phyloP scores from a whole-genome alignment of 2,888 invertebrate genomes.

The Resseliella maxima region DNA sequence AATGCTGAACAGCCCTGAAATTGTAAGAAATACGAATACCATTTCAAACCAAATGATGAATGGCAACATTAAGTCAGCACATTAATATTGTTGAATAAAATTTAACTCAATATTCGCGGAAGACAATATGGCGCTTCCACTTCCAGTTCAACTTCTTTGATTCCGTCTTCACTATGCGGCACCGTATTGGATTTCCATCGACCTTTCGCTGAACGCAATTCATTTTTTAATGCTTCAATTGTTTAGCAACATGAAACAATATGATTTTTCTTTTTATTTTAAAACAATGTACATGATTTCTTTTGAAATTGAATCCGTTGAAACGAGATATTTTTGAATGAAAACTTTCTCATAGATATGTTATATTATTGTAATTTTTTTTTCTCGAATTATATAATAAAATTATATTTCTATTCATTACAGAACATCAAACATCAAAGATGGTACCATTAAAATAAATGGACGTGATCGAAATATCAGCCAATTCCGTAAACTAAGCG shows the following conservation, averaged over 20 bases:
- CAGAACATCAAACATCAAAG: constrained; percentile 79
- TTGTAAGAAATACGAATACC: not conserved
- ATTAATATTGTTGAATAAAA: not conserved
- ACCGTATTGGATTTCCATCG: too few species aligned
- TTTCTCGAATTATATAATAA: not conserved
- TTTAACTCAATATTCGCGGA: constrained; percentile 9
- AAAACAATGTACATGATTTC: too few species aligned
- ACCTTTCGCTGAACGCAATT: not conserved
- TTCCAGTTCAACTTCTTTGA: not conserved
- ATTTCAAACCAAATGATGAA: not conserved
- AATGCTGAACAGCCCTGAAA: constrained; percentile 37
- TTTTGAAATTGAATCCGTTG: too few species aligned
- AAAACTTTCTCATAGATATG: not conserved
- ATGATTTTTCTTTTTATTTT: not conserved
- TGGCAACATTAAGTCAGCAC: not conserved
- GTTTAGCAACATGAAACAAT: not conserved
- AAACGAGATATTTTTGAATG: not conserved
- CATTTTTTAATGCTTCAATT: too few species aligned
- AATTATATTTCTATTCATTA: not conserved
- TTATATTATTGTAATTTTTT: too few species aligned
- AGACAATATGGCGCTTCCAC: constrained; percentile 7
- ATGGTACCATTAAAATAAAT: constrained; percentile 87
- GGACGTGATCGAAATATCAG: constrained; percentile 85
- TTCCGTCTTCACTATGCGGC: not conserved
- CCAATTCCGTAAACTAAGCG: constrained; percentile 90